Evolutionary conservation across 2,113 vertebrate genomes (phyloP).

Genomic region (Falco punctatus): DNA sequence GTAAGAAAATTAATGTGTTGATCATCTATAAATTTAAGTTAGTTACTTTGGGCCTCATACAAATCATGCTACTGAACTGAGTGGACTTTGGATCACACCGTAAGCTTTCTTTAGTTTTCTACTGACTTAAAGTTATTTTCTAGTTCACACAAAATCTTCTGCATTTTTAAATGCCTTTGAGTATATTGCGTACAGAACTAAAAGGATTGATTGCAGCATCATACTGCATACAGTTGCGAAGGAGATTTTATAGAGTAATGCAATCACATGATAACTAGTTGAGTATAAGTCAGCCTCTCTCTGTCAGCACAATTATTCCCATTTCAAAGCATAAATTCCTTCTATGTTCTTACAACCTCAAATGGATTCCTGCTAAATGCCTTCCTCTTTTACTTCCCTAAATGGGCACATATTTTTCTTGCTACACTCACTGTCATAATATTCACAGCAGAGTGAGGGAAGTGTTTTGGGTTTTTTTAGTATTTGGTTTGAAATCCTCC

Average conservation of each 20-base stretch:
- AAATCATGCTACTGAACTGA: background rate
- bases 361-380: background rate
- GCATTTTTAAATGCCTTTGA: background rate
- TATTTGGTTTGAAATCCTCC: conserved; percentile 12
- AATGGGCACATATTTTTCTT: conserved; percentile 17
- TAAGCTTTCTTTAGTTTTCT: background rate
- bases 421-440: background rate
- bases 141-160: background rate
- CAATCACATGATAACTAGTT: background rate
- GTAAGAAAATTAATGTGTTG: background rate
- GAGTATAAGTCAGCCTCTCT: background rate
- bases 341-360: conserved; percentile 30
- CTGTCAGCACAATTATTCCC: background rate
- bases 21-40: background rate
- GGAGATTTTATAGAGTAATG: background rate
- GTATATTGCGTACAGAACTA: background rate
- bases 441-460: background rate
- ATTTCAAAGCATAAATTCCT: conserved; percentile 41
- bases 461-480: background rate
- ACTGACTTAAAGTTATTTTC: background rate
- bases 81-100: background rate
- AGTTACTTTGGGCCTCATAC: background rate
- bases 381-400: conserved; percentile 23
- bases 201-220: background rate
- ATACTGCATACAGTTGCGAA: background rate